phyloP scores from a whole-genome alignment of 1,140 invertebrate genomes.

The Limonius californicus region DNA sequence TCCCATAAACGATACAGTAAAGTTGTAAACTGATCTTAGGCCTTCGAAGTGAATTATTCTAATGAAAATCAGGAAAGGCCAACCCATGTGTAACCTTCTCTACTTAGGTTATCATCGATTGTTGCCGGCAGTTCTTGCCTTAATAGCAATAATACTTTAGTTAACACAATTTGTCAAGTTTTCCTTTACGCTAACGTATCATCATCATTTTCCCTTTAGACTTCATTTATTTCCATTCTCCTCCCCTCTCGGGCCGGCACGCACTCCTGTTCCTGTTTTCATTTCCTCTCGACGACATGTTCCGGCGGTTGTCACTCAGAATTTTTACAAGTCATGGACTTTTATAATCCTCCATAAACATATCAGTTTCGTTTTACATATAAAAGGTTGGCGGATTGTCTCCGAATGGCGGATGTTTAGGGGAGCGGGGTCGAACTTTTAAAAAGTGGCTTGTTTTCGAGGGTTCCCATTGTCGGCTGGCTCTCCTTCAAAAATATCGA shows the following conservation, averaged over 20 bases:
- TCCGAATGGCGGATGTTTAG: constrained; percentile 38
- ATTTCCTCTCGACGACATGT: constrained; percentile 43
- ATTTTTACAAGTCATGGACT: constrained; percentile 49
- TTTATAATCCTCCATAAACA: constrained; percentile 48
- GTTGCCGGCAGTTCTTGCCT: background rate
- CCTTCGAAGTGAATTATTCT: background rate
- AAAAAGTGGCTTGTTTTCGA: background rate
- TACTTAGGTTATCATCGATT: too few relatives aligned
- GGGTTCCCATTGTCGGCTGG: background rate
- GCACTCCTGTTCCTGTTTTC: constrained; percentile 44
- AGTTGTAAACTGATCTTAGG: background rate
- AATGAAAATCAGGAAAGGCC: background rate
- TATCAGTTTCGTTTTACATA: constrained; percentile 45
- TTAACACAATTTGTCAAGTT: constrained; percentile 35
- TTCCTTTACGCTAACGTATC: constrained; percentile 37
- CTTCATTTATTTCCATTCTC: constrained; percentile 45
- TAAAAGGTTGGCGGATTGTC: constrained; percentile 42
- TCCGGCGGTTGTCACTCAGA: constrained; percentile 47
- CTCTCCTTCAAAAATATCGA: background rate
- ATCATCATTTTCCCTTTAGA: constrained; percentile 47
- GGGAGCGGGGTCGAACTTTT: background rate
- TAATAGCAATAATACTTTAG: constrained; percentile 4
- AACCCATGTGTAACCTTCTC: too few relatives aligned
- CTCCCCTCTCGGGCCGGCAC: constrained; percentile 23
- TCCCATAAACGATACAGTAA: background rate